Evolutionary conservation across 2,113 vertebrate species (phyloP), one percentile per base, ranked within the genome.

Genomic region (Halichoeres trimaculatus): DNA sequence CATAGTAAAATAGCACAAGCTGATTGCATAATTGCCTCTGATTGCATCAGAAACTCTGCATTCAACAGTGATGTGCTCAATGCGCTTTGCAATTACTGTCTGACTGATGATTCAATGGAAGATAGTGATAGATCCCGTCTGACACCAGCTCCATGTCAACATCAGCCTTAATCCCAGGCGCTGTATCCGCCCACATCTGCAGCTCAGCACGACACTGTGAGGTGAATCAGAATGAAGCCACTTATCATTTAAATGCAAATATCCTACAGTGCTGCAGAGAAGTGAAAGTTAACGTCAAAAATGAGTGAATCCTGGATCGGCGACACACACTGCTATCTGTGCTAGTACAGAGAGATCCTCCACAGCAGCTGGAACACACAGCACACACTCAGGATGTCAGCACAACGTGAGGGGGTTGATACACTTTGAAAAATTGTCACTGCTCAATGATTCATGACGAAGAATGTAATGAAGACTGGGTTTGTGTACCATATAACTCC

Each of bases 21-120:
- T 85, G 64, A 70, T 81, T 58, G 57, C 73, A 85, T 88, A 88
- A 90, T 87, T 86, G 85, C 85, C 35, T 78, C 55, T 61, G 64
- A 85, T 89, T 89, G 83, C 89, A 90, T 92, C 88, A 90, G 83
- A 89, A 84, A 79, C 75, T 85, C 74, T 54, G 52, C 43, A 85
- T 85, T 74, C 74, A 77, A 70, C 57, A 61, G 59, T 58, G 74
- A 80, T 53, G 52, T 64, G 58, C 43, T 65, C 67, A 24, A 43
- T 50, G 65, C 34, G 63, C 61, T 71, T 50, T 41, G 48, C 61
- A 72, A 62, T 67, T 81, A 62, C 35, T 66, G 43, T 65, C 34
- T 36, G 12, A 58, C 17, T 2, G 24, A 60, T 1, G 22, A 77
- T 68, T 63, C 63, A 34, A 40, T 70, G 34, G 34, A 50, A 60